Base-by-base conservation (phyloP, 2,888 invertebrate species). In the Parapristionchus giblindavisi region DNA sequence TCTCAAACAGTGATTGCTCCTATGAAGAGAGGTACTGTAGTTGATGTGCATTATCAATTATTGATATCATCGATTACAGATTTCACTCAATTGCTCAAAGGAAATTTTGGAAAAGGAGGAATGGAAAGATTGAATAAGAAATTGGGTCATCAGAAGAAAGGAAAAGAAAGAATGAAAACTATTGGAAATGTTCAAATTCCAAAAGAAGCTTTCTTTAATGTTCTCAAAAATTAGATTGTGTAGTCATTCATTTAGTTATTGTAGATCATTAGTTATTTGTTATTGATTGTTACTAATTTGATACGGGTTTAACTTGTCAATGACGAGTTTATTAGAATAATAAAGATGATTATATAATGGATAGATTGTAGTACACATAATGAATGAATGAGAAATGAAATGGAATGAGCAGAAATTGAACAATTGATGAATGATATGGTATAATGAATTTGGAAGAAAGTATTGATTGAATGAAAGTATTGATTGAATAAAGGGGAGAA, bases 131-230 rank as follows among this genome's bases (percentile, higher is more conserved):
- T 93, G 88, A 94, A 93, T 91, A 98, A 98, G 89, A 90, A 98
- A 43, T 89, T 98, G 29, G 92, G 92, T 78, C 92, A 93, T 86
- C 98, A 99, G 90, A 91, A 93, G 0, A 95, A 95, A 85, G 97
- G 97, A 8, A 98, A 98, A 89, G 94, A 94, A 89, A 93, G 93
- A 89, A 93, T 98, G 94, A 92, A 93, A 86, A 92, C 92, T 91
- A 91, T 96, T 77, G 96, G 95, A 65, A 95, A 94, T 88, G 93
- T 99, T 81, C 92, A 93, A 85, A 91, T 98, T 82, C 96, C 97
- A 2, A 92, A 94, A 88, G 93, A 97, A 88, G 95, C 95, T 1
- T 98, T 98, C 89, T 93, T 97, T 54, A 86, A 85, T 77, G 84
- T 86, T 48, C 77, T 86, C 24, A 83, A 79, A 58, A 83, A 83